A percentile compares a stretch with the other conserved stretches of the same genome.
Conservation (phyloP, 2,113 vertebrate species). For the Rattus rattus region DNA sequence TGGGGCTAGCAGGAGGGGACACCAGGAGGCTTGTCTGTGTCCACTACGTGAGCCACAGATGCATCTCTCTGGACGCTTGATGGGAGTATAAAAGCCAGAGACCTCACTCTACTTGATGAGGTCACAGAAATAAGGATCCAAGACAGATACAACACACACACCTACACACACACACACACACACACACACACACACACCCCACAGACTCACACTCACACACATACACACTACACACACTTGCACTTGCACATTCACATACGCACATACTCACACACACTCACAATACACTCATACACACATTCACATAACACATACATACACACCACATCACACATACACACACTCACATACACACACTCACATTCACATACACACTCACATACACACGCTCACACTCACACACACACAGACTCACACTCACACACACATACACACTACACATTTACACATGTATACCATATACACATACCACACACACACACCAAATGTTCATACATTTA, state of each 20-base stretch:
- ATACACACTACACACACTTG: not conserved
- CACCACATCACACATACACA: too few species aligned
- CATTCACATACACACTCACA: too few species aligned
- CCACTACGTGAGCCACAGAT: not conserved
- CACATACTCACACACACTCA: not conserved
- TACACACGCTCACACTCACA: not conserved
- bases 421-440: not conserved
- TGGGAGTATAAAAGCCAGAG: not conserved
- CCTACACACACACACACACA: too few species aligned
- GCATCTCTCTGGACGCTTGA: rapidly evolving
- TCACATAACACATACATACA: too few species aligned
- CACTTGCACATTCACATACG: not conserved
- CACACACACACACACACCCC: not conserved
- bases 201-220: not conserved
- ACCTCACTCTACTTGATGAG: not conserved
- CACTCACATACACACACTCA: too few species aligned
- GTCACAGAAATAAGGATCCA: not conserved
- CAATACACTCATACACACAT: not conserved
- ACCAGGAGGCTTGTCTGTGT: not conserved
- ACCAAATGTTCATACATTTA: too few species aligned
- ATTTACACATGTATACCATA: not conserved
- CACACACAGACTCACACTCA: not conserved
- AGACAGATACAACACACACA: too few species aligned
- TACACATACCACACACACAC: not conserved
- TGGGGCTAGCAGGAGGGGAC: not conserved